phyloP scores from a whole-genome alignment of 2,797 vertebrate species.

The Tachyglossus aculeatus region DNA sequence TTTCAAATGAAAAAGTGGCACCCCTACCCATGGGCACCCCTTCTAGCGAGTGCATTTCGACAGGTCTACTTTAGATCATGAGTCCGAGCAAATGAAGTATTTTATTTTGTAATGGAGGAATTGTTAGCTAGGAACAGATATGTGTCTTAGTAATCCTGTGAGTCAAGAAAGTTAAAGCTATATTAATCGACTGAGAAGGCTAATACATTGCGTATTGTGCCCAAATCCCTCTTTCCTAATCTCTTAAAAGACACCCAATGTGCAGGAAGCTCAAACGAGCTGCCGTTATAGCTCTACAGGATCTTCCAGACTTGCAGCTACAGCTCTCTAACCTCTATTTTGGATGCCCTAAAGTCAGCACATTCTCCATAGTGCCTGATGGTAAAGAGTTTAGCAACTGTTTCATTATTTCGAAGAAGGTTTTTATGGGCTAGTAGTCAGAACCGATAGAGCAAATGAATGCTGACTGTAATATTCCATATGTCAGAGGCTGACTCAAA shows the following conservation, averaged over 20 bases:
- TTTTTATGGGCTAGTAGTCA: not conserved
- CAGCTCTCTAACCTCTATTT: not conserved
- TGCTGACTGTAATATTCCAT: not conserved
- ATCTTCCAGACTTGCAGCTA: not conserved
- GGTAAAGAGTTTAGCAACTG: conserved; percentile 10
- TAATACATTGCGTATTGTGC: not conserved
- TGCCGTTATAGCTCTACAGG: not conserved
- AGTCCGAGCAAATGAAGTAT: too few species aligned
- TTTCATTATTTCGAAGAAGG: conserved; percentile 21
- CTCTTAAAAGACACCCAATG: not conserved
- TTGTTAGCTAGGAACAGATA: not conserved
- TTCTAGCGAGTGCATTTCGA: too few species aligned
- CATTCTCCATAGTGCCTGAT: not conserved
- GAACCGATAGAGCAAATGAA: not conserved
- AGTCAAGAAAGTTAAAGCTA: not conserved
- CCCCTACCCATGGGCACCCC: too few species aligned
- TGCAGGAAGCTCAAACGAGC: not conserved
- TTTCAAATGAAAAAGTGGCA: too few species aligned
- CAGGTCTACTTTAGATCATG: too few species aligned
- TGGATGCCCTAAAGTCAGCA: not conserved
- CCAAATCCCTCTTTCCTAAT: not conserved
- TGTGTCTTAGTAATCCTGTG: not conserved
- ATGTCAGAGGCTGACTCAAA: not conserved
- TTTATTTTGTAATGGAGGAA: too few species aligned
- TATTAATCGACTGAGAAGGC: not conserved